Percentiles rank a stretch among this genome's conserved stretches.
phyloP scores from a whole-genome alignment of 2,888 invertebrate genomes.

The Ophion obscuratus region DNA sequence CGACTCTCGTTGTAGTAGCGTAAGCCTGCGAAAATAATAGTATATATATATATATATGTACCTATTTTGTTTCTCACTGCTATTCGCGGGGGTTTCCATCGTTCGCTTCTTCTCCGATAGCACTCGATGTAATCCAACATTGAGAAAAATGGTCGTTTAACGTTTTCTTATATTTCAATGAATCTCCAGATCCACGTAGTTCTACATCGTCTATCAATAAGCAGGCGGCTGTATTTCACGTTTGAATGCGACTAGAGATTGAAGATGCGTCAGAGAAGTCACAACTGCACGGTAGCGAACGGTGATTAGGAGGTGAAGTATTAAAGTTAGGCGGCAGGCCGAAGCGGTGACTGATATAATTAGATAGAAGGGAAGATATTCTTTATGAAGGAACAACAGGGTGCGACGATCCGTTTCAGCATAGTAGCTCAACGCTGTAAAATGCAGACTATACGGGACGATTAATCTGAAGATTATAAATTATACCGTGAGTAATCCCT shows the following conservation, averaged over 20 bases:
- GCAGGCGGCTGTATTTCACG: not conserved
- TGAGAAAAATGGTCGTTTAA: slow-evolving; percentile 18
- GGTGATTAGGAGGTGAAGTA: not conserved
- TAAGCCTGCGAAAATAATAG: slow-evolving; percentile 6
- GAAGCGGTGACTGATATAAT: not conserved
- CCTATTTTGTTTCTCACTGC: not conserved
- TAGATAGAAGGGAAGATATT: not conserved
- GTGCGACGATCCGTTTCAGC: slow-evolving; percentile 13
- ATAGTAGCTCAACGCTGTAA: slow-evolving; percentile 9
- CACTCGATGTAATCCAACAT: slow-evolving; percentile 11
- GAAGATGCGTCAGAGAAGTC: not conserved
- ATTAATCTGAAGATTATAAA: slow-evolving; percentile 68
- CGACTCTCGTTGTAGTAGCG: not conserved
- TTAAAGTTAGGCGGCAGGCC: not conserved
- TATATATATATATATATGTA: not conserved
- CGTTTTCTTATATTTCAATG: not conserved
- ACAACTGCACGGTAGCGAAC: not conserved
- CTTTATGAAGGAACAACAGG: not conserved
- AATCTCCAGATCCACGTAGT: not conserved
- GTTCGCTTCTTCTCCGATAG: slow-evolving; percentile 4
- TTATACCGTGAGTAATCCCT: slow-evolving; percentile 55
- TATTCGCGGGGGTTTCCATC: slow-evolving; percentile 14
- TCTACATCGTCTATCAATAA: not conserved
- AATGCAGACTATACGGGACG: slow-evolving; percentile 51
- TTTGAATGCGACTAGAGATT: not conserved